Percentiles rank a stretch among this genome's conserved stretches.
Conservation (phyloP, 2,113 vertebrate genomes). For the Tyto alba region DNA sequence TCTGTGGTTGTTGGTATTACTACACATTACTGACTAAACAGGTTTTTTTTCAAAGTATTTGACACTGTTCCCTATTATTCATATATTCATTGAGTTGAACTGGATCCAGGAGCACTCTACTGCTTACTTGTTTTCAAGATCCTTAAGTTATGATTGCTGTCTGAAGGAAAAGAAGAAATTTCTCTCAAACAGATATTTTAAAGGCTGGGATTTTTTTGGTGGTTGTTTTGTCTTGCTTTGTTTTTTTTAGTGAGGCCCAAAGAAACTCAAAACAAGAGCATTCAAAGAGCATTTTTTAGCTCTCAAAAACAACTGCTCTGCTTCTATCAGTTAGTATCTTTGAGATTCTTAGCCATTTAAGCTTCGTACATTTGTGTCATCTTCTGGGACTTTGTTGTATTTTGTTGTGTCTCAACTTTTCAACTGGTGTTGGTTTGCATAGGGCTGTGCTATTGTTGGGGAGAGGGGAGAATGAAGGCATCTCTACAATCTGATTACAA, state of each 20-base stretch:
- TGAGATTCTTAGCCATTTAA: neutral
- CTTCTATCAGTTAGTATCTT: neutral
- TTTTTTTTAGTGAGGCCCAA: neutral
- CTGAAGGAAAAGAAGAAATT: neutral
- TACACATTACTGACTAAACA: neutral
- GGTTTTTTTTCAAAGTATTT: neutral
- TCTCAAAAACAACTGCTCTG: neutral
- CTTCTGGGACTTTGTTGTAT: neutral
- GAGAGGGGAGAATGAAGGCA: accelerated
- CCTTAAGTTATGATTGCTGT: neutral
- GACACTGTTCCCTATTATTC: neutral
- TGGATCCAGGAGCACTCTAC: neutral
- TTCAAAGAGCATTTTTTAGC: neutral
- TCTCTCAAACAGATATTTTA: neutral
- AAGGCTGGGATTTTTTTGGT: accelerated
- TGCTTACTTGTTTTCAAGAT: neutral
- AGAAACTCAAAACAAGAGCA: neutral
- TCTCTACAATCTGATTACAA: neutral
- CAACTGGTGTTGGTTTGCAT: neutral
- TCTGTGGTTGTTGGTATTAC: neutral
- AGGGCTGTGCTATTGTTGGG: neutral
- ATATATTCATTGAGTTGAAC: neutral
- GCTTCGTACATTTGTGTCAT: neutral
- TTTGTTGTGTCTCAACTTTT: neutral
- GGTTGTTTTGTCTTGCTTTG: neutral